Conservation (phyloP, 2,113 vertebrate genomes). For the Oceanites oceanicus region DNA sequence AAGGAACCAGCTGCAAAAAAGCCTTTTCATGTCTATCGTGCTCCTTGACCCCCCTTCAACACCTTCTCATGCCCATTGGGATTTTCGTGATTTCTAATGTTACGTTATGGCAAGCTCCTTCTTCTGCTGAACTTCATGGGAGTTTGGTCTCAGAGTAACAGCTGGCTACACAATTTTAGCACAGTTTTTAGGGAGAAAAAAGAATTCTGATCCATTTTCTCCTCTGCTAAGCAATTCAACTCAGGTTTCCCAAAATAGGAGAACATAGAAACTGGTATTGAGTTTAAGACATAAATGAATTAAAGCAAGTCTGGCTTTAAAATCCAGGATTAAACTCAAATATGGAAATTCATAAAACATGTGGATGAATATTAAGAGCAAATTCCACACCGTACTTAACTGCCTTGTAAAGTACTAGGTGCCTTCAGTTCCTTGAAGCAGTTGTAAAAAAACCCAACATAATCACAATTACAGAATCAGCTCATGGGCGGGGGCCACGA, state of each 20-base stretch:
- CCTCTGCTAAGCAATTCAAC: background rate
- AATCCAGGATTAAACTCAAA: background rate
- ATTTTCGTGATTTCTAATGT: slow-evolving; percentile 70
- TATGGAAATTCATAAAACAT: background rate
- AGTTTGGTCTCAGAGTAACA: background rate
- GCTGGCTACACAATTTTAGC: background rate
- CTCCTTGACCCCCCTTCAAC: slow-evolving; percentile 77
- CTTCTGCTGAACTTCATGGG: background rate
- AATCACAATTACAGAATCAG: background rate
- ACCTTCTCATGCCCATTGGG: slow-evolving; percentile 64
- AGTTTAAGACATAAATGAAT: background rate
- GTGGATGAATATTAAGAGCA: background rate
- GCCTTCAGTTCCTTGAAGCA: background rate
- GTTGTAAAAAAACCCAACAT: background rate
- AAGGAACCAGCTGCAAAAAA: slow-evolving; percentile 72
- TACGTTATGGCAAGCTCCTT: slow-evolving; percentile 30
- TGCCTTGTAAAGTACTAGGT: background rate
- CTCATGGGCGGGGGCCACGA: background rate
- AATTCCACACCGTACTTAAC: background rate
- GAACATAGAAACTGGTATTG: background rate
- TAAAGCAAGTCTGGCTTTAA: background rate
- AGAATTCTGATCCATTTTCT: background rate
- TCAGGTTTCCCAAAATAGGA: background rate
- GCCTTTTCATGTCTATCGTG: slow-evolving; percentile 69
- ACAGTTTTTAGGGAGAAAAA: background rate